Conservation (phyloP, 2,888 invertebrate genomes). For the Drosophila atripex region DNA sequence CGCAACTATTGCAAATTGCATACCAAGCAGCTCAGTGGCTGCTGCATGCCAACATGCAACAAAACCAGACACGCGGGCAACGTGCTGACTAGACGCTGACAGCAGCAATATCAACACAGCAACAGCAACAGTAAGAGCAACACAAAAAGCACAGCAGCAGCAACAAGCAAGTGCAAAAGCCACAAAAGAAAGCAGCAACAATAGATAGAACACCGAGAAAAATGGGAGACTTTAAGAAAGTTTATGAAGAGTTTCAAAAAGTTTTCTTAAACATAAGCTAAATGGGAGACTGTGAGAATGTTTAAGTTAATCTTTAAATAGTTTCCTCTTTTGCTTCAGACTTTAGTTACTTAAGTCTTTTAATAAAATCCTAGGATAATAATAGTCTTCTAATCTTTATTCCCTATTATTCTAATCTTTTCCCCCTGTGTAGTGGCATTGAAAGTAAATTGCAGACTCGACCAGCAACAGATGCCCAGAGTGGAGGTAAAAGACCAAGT, state of each 20-base stretch:
- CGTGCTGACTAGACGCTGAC: constrained; percentile 73
- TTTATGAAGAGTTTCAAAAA: too few relatives aligned
- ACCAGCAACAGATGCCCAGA: constrained; percentile 36
- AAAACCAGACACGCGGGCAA: constrained; percentile 77
- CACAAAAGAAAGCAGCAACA: constrained; percentile 64
- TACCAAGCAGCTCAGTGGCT: constrained; percentile 64
- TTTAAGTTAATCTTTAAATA: too few relatives aligned
- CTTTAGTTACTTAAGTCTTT: too few relatives aligned
- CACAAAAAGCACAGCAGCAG: too few relatives aligned
- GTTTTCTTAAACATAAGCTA: too few relatives aligned
- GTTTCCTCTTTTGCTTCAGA: too few relatives aligned
- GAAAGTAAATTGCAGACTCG: constrained; percentile 70
- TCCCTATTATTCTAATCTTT: background rate
- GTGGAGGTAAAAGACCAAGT: constrained; percentile 38
- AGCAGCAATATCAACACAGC: constrained; percentile 28
- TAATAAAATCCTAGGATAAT: too few relatives aligned
- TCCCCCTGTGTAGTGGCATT: constrained; percentile 51
- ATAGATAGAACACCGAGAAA: constrained; percentile 19
- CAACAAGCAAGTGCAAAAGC: constrained; percentile 63
- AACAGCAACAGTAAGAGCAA: constrained; percentile 27
- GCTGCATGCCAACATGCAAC: constrained; percentile 77
- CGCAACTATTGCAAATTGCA: constrained; percentile 78
- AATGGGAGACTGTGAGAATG: too few relatives aligned
- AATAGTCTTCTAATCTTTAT: too few relatives aligned
- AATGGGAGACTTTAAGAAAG: background rate